Percentiles rank a stretch among this genome's conserved stretches.
These are phyloP conservation scores for Malurus splendens DNA, from an alignment of 2,797 vertebrate species.

Conservation along the genomic window DNA sequence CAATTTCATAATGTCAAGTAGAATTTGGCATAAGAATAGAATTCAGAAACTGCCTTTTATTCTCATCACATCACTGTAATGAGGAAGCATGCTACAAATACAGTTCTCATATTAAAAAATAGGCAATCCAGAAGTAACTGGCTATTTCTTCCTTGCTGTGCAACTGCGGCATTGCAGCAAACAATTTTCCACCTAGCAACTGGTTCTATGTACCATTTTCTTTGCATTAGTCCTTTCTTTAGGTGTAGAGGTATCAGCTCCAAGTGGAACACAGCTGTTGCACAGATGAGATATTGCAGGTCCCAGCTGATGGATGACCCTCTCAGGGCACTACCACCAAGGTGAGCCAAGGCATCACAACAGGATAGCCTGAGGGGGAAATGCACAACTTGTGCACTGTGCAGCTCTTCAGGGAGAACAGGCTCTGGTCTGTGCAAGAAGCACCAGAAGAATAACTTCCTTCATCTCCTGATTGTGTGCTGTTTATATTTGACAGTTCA, in stretches of 20 bases:
- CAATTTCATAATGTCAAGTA: background rate
- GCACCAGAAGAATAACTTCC: background rate
- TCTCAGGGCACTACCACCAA: background rate
- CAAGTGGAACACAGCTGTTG: background rate
- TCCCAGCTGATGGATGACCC: background rate
- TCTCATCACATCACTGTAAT: background rate
- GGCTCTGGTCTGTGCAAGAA: background rate
- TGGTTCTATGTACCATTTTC: background rate
- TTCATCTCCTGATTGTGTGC: background rate
- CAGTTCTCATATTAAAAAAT: background rate
- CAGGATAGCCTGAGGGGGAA: background rate
- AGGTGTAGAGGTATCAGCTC: background rate
- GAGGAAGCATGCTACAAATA: background rate
- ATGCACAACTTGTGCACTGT: rapidly evolving
- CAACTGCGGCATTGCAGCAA: background rate
- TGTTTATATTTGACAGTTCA: background rate
- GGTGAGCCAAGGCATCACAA: background rate
- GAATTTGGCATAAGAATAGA: background rate
- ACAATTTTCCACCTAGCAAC: background rate
- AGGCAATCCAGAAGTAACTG: background rate
- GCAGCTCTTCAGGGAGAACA: background rate
- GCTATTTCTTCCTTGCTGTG: background rate
- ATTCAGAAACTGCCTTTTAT: background rate
- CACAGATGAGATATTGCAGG: background rate
- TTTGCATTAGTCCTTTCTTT: background rate